Percentiles rank a stretch among this genome's conserved stretches.
phyloP scores from a whole-genome alignment of 2,113 vertebrate genomes.

The Spea bombifrons region DNA sequence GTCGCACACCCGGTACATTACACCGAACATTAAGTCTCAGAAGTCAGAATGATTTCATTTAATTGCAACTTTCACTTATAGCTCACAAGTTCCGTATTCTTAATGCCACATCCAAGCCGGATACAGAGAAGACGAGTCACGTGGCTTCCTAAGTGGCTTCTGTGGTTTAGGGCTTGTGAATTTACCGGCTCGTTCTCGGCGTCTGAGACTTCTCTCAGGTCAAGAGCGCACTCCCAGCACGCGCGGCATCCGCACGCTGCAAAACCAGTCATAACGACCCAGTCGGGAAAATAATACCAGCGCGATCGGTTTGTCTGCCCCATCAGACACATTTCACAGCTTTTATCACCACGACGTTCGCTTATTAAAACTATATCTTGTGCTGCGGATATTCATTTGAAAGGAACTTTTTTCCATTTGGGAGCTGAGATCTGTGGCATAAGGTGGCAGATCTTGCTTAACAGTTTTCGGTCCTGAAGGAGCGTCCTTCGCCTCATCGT shows the following conservation, averaged over 20 bases:
- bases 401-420: too few species aligned
- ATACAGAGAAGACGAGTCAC: slow-evolving; percentile 30
- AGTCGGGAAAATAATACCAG: slow-evolving; percentile 8
- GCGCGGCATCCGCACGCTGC: slow-evolving; percentile 3
- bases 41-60: not conserved
- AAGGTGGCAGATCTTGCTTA: too few species aligned
- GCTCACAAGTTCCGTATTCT: not conserved
- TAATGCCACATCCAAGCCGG: slow-evolving; percentile 35
- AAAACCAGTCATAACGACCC: slow-evolving; percentile 20
- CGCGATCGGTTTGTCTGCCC: not conserved
- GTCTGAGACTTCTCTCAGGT: not conserved
- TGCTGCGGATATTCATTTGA: too few species aligned
- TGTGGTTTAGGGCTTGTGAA: slow-evolving; percentile 39
- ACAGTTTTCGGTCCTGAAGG: too few species aligned
- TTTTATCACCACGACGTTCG: too few species aligned
- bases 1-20: not conserved
- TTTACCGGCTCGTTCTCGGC: slow-evolving; percentile 4
- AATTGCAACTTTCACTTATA: slow-evolving; percentile 12
- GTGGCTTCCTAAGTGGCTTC: slow-evolving; percentile 28
- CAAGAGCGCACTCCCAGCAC: not conserved
- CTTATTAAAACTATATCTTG: too few species aligned
- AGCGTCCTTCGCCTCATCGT: too few species aligned
- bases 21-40: not conserved
- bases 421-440: too few species aligned
- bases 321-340: too few species aligned